phyloP scores from a whole-genome alignment of 2,888 invertebrate genomes.

The Eucriotettix oculatus region DNA sequence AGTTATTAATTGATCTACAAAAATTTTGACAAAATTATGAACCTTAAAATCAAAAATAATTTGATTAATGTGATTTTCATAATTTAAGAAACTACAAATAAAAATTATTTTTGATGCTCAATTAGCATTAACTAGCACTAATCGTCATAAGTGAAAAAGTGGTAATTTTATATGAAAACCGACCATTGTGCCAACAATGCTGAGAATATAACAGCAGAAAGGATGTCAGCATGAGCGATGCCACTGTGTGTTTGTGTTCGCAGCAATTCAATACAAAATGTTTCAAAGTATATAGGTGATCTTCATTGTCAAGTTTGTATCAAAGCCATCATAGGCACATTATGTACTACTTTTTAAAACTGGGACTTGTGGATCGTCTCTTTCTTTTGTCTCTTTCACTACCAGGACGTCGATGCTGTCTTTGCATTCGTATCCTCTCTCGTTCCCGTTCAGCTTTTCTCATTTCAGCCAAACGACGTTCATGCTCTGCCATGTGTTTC shows the following conservation, averaged over 20 bases:
- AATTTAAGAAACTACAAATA: not conserved
- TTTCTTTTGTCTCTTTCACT: constrained; percentile 2
- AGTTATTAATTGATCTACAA: not conserved
- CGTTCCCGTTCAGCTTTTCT: constrained; percentile 34
- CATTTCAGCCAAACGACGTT: constrained; percentile 58
- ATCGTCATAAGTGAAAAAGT: not conserved
- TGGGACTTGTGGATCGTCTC: constrained; percentile 6
- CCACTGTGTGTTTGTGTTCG: not conserved
- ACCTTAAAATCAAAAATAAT: not conserved
- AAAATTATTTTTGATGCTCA: not conserved
- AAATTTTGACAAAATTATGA: not conserved
- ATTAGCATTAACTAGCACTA: not conserved
- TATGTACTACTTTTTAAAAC: constrained; percentile 8
- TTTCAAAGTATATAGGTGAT: no score
- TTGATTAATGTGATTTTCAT: not conserved
- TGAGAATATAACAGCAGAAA: not conserved
- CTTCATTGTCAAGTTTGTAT: no score
- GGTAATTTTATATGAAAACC: constrained; percentile 6
- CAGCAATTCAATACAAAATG: not conserved
- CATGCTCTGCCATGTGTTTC: constrained; percentile 75
- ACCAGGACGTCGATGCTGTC: constrained; percentile 7
- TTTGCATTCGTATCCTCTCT: constrained; percentile 10
- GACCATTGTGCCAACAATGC: constrained; percentile 5
- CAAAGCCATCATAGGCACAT: not conserved
- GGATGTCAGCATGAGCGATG: no score